Percentiles rank a stretch among this genome's conserved stretches.
phyloP scores from a whole-genome alignment of 1,140 invertebrate species.

The Oryctes rhinoceros region DNA sequence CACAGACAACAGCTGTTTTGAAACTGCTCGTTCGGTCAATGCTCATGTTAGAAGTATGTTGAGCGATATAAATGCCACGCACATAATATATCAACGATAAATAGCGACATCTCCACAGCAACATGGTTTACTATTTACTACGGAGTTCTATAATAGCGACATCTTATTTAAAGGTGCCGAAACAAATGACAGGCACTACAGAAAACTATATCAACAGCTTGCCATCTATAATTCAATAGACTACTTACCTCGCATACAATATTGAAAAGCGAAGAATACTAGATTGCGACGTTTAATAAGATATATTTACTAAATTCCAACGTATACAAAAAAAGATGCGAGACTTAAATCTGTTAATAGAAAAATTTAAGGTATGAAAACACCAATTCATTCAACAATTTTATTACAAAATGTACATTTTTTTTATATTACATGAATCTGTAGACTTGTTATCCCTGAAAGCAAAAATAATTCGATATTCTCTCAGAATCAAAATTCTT shows the following conservation, averaged over 20 bases:
- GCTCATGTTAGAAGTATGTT: constrained; percentile 4
- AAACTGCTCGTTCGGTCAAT: constrained; percentile 7
- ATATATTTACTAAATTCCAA: too few relatives aligned
- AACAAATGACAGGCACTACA: neutral
- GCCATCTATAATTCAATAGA: neutral
- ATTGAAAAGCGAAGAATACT: too few relatives aligned
- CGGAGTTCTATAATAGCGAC: too few relatives aligned
- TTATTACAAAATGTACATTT: constrained; percentile 37
- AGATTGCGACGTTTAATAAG: too few relatives aligned
- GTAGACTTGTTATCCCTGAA: constrained; percentile 38
- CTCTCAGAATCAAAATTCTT: neutral
- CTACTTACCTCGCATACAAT: too few relatives aligned
- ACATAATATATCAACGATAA: neutral
- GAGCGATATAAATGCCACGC: neutral
- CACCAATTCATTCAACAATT: constrained; percentile 17
- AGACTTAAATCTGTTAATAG: neutral
- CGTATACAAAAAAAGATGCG: too few relatives aligned
- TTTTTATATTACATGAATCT: constrained; percentile 27
- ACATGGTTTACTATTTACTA: neutral
- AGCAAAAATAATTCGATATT: constrained; percentile 24
- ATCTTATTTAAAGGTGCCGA: neutral
- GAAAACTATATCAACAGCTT: neutral
- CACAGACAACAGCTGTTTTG: neutral
- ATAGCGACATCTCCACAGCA: neutral
- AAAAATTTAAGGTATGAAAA: constrained; percentile 10